Evolutionary conservation across 2,797 vertebrate genomes (phyloP).

Genomic region (Forpus xanthops): DNA sequence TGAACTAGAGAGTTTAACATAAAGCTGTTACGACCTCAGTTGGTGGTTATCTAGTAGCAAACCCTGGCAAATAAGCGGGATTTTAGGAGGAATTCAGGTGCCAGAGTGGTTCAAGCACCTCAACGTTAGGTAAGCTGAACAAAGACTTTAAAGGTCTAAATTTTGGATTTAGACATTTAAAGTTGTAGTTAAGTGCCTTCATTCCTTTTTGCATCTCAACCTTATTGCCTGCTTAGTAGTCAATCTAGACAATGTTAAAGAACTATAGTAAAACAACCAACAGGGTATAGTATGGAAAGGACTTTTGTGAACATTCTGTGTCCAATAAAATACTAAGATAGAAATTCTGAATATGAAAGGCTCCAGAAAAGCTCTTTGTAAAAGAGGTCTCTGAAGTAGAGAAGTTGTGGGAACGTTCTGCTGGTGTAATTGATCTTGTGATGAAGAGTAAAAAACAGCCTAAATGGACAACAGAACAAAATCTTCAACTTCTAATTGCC

Average conservation of each 20-base stretch:
- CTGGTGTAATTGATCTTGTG: neutral
- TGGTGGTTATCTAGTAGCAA: neutral
- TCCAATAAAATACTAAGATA: neutral
- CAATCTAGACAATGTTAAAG: neutral
- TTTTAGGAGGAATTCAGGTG: neutral
- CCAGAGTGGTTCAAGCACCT: neutral
- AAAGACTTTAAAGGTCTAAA: neutral
- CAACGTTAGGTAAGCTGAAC: neutral
- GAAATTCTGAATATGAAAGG: neutral
- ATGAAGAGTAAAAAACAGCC: neutral
- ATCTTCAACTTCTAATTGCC: neutral
- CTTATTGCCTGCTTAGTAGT: neutral
- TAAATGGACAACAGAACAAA: neutral
- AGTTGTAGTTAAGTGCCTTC: neutral
- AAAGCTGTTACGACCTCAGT: neutral
- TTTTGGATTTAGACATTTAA: neutral
- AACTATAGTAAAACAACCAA: neutral
- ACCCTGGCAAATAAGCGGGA: neutral
- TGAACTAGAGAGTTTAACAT: neutral
- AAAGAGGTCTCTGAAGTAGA: neutral
- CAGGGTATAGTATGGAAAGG: neutral
- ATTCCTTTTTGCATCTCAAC: neutral
- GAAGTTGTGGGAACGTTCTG: neutral
- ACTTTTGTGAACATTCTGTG: neutral
- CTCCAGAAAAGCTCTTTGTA: neutral